These are phyloP conservation scores for Villa cingulata DNA, from an alignment of 2,888 invertebrate genomes.

Conservation along the genomic window DNA sequence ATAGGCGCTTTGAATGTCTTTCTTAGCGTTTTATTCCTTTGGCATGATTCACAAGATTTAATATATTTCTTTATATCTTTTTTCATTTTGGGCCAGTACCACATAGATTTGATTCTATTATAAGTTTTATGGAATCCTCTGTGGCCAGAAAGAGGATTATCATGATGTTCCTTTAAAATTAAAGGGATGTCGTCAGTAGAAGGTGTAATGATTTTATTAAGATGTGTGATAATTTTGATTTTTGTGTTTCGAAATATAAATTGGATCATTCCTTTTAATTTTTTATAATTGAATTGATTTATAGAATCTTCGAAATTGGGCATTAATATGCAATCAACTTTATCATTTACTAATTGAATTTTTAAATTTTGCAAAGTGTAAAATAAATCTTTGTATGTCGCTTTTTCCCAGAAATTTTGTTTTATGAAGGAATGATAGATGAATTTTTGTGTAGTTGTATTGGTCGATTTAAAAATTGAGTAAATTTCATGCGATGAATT, in stretches of 20 bases:
- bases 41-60: conserved; percentile 21
- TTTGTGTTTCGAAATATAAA: conserved; percentile 3
- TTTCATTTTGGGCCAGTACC: neutral
- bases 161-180: conserved; percentile 12
- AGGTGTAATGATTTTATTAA: neutral
- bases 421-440: conserved; percentile 11
- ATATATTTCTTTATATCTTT: conserved; percentile 10
- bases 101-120: neutral
- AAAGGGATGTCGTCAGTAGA: neutral
- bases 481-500: conserved; percentile 4
- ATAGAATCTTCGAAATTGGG: conserved; percentile 1
- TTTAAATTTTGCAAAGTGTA: conserved; percentile 5
- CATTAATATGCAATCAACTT: conserved; percentile 3
- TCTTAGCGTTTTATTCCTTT: conserved; percentile 12
- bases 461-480: conserved; percentile 6
- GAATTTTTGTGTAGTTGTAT: neutral
- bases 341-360: conserved; percentile 1
- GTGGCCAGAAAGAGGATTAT: neutral
- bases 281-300: conserved; percentile 9
- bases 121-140: neutral
- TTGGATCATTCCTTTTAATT: conserved; percentile 1
- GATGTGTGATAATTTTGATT: conserved; percentile 1
- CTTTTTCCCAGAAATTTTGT: conserved; percentile 4
- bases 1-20: conserved; percentile 17
- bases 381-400: conserved; percentile 3